A percentile compares a stretch with the other conserved stretches of the same genome.
phyloP scores from a whole-genome alignment of 2,888 invertebrate species.

The Ophraella communa region DNA sequence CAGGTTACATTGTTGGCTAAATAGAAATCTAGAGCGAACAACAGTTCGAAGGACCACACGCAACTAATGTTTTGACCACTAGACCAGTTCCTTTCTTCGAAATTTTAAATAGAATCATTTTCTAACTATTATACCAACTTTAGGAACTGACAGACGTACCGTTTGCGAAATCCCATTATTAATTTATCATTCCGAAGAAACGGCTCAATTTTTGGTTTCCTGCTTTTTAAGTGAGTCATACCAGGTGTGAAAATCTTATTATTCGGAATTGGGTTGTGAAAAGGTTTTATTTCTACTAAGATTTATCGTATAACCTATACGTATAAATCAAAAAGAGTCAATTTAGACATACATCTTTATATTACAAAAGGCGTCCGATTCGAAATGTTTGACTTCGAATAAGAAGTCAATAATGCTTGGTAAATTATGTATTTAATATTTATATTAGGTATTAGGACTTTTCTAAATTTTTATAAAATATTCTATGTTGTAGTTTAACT shows the following conservation, averaged over 20 bases:
- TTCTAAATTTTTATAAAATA: too few relatives aligned
- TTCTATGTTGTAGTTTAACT: too few relatives aligned
- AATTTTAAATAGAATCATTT: slow-evolving; percentile 2
- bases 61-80: slow-evolving; percentile 41
- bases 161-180: slow-evolving; percentile 8
- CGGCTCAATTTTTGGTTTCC: slow-evolving; percentile 29
- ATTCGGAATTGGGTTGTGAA: neutral
- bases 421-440: too few relatives aligned
- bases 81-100: slow-evolving; percentile 25
- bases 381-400: too few relatives aligned
- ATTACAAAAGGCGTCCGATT: neutral
- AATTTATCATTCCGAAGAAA: slow-evolving; percentile 32
- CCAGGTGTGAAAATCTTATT: slow-evolving; percentile 26
- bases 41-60: slow-evolving; percentile 42
- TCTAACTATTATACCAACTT: neutral
- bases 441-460: too few relatives aligned
- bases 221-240: slow-evolving; percentile 3
- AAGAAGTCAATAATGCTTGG: neutral
- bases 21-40: slow-evolving; percentile 29
- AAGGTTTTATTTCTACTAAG: slow-evolving; percentile 7
- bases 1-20: slow-evolving; percentile 39
- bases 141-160: slow-evolving; percentile 12
- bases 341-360: neutral
- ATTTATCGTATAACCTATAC: neutral
- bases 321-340: neutral